phyloP scores from a whole-genome alignment of 2,888 invertebrate species.

The Tetrapedia diversipes region DNA sequence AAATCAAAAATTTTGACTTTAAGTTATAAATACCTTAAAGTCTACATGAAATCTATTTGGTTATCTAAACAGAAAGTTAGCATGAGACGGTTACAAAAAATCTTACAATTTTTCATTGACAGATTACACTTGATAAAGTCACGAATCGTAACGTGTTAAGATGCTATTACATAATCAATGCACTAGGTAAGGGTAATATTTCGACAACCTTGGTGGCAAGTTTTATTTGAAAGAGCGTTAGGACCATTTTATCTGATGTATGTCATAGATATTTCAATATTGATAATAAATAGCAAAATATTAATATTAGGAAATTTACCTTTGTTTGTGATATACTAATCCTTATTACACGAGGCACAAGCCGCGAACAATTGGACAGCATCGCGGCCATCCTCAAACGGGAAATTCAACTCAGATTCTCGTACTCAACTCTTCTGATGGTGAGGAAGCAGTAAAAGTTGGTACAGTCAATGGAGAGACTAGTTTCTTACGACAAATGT shows the following conservation, averaged over 20 bases:
- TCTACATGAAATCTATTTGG: not conserved
- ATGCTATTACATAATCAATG: slow-evolving; percentile 53
- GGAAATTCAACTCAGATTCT: slow-evolving; percentile 56
- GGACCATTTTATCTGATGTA: slow-evolving; percentile 21
- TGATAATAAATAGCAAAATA: not conserved
- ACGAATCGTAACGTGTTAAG: slow-evolving; percentile 13
- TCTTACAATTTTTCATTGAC: slow-evolving; percentile 43
- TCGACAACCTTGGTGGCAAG: slow-evolving; percentile 27
- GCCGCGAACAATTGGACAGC: slow-evolving; percentile 80
- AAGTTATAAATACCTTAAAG: not conserved
- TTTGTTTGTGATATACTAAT: slow-evolving; percentile 76
- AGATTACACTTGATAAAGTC: slow-evolving; percentile 18
- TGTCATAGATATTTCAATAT: slow-evolving; percentile 21
- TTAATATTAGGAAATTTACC: slow-evolving; percentile 68
- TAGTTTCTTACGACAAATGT: not conserved
- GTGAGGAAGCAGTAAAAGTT: slow-evolving; percentile 34
- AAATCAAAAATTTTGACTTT: slow-evolving; percentile 3
- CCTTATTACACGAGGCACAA: slow-evolving; percentile 78
- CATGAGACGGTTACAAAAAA: not conserved
- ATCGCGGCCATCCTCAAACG: slow-evolving; percentile 79
- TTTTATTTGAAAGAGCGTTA: slow-evolving; percentile 39
- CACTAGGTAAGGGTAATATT: slow-evolving; percentile 43
- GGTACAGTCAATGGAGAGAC: slow-evolving; percentile 30
- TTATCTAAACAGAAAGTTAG: slow-evolving; percentile 1
- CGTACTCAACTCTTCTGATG: slow-evolving; percentile 48